Percentiles rank a stretch among this genome's conserved stretches.
These are phyloP conservation scores for Epinotia nisella DNA, from an alignment of 2,888 invertebrate species.

Conservation along the genomic window DNA sequence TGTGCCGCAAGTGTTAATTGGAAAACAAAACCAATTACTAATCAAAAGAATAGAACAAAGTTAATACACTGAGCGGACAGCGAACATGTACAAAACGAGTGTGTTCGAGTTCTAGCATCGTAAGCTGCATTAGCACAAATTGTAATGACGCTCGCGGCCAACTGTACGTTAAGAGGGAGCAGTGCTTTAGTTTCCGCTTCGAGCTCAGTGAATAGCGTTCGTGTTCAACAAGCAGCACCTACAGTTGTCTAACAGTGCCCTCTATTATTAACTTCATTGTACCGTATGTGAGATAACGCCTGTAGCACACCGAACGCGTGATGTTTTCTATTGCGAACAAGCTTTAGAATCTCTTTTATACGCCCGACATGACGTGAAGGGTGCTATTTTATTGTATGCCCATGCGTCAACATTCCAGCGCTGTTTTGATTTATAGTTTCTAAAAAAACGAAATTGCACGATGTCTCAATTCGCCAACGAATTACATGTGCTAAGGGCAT, in stretches of 20 bases:
- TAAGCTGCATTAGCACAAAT: constrained; percentile 24
- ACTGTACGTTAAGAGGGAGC: constrained; percentile 39
- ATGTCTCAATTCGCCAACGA: constrained; percentile 7
- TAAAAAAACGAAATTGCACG: constrained; percentile 43
- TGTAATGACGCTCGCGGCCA: constrained; percentile 15
- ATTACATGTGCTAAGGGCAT: constrained; percentile 25
- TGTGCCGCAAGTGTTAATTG: constrained; percentile 22
- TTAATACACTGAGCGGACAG: constrained; percentile 18
- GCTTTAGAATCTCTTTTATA: no score
- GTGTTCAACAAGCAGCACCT: constrained; percentile 58
- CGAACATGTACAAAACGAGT: not conserved
- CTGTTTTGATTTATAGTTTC: constrained; percentile 44
- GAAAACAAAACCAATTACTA: constrained; percentile 41
- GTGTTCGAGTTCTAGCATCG: constrained; percentile 11
- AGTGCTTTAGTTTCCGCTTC: constrained; percentile 52
- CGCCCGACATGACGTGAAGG: no score
- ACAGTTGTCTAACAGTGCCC: constrained; percentile 53
- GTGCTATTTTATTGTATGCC: not conserved
- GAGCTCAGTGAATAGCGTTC: constrained; percentile 56
- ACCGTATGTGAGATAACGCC: constrained; percentile 46
- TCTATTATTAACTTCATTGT: constrained; percentile 60
- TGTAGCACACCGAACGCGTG: not conserved
- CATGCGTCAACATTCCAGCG: not conserved
- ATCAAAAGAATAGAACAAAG: constrained; percentile 24
- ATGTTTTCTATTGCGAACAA: no score